Percentiles rank a stretch among this genome's conserved stretches.
Evolutionary conservation across 2,797 vertebrate genomes (phyloP).

Genomic region (Liasis olivaceus): DNA sequence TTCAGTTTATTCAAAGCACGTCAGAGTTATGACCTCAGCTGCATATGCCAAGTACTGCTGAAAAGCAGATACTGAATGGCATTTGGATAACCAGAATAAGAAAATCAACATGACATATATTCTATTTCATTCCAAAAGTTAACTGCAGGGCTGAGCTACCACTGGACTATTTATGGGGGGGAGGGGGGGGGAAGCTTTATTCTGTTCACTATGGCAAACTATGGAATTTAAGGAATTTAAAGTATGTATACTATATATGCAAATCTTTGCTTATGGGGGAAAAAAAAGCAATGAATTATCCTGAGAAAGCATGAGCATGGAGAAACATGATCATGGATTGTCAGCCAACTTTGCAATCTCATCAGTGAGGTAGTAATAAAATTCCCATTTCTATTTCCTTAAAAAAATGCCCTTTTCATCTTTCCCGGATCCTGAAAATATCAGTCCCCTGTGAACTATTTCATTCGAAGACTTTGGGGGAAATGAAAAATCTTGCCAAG

Average conservation of each 20-base stretch:
- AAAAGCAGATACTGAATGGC: conserved; percentile 1
- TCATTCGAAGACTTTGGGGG: neutral
- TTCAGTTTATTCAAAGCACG: neutral
- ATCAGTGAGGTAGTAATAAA: neutral
- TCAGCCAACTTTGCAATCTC: neutral
- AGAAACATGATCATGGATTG: neutral
- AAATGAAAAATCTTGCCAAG: neutral
- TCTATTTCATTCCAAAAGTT: neutral
- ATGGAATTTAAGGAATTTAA: neutral
- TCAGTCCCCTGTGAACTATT: neutral
- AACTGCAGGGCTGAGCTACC: neutral
- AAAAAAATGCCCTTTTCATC: neutral
- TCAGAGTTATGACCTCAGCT: neutral
- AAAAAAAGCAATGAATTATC: neutral
- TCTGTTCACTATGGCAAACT: neutral
- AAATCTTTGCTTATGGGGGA: neutral
- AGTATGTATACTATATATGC: neutral
- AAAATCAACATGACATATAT: neutral
- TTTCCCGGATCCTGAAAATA: neutral
- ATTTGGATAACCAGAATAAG: conserved; percentile 13
- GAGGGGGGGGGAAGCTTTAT: neutral
- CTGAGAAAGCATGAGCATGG: neutral
- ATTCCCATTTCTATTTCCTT: neutral
- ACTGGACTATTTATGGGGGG: neutral
- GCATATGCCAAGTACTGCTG: neutral